These are phyloP conservation scores for Furnarius figulus DNA, from an alignment of 2,113 vertebrate species.

Conservation along the genomic window DNA sequence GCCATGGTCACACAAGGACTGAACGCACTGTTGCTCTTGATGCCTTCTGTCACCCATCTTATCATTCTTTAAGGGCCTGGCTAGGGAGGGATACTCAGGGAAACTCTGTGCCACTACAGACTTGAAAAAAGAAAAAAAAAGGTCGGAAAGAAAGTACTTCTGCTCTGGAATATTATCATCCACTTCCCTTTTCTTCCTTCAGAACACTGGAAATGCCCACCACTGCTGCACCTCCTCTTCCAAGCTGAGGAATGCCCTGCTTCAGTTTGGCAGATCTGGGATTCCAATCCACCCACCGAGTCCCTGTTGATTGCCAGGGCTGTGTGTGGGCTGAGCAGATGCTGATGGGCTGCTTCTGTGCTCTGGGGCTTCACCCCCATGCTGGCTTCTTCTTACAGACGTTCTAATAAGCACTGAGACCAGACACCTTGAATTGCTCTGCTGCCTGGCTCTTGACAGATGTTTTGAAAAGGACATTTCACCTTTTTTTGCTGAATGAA, in stretches of 20 bases:
- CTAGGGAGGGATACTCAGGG: neutral
- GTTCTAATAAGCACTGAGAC: neutral
- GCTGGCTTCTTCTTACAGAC: neutral
- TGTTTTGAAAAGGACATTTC: neutral
- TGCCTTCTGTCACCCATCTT: neutral
- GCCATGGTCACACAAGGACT: rapidly evolving
- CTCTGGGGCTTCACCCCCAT: rapidly evolving
- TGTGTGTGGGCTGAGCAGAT: rapidly evolving
- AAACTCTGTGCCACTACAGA: neutral
- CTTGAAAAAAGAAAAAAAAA: neutral
- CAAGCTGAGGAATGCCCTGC: neutral
- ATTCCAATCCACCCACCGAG: neutral
- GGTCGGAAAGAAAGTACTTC: neutral
- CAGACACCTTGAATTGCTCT: neutral
- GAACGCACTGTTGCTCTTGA: neutral
- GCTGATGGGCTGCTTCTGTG: neutral
- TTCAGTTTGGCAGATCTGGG: neutral
- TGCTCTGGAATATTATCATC: neutral
- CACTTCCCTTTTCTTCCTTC: neutral
- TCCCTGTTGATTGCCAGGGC: neutral
- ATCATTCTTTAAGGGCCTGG: neutral
- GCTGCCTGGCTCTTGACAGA: neutral
- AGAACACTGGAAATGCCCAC: neutral
- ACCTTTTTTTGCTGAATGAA: neutral
- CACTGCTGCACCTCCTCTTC: neutral